Evolutionary conservation across 2,888 invertebrate species (phyloP), one percentile per base, ranked within the genome.

Genomic region (Nymphalis urticae): DNA sequence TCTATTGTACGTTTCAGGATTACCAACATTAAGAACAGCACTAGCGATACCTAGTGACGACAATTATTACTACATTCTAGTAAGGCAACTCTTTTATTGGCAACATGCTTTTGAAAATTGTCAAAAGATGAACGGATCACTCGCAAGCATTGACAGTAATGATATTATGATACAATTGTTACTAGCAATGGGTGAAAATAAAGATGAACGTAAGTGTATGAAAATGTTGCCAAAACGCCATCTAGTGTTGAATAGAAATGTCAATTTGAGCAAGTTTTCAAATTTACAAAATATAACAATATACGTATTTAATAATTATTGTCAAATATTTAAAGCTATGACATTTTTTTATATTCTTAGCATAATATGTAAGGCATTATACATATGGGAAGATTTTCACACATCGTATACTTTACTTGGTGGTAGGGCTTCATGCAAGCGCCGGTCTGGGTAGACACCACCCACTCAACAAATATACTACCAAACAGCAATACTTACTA

Each of bases 21-120:
- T 75, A 0, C 63, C 77, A n/a, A 68, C 77, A 0, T 66, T 81
- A 0, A 76, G 75, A 3, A 69, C 81, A 0, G 64, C 79, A 24
- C 47, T 72, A 67, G 70, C 79, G 78, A 79, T 83, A 74, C 84
- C 88, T 71, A 89, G 86, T 74, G 91, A 92, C 75, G 92, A 92
- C 17, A 72, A 75, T 3, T 90, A 86, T 68, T 84, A 84, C 80
- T 92, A 90, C 78, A 79, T 90, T 2, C 70, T 91, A 0, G 85
- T 92, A 0, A 76, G 82, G 0, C 87, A 90, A 54, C 71, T 72
- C 0, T 76, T 85, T 5, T 88, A 84, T 76, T 92, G 92, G 92
- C 89, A 89, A 42, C 89, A 90, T 32, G 92, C 92, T 0, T 83
- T 75, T 50, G 88, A 90, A n/a, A 90, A 91, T 75, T 92, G 92